Percentiles rank a stretch among this genome's conserved stretches.
phyloP scores from a whole-genome alignment of 2,113 vertebrate genomes.

The Psammodynastes pulverulentus region DNA sequence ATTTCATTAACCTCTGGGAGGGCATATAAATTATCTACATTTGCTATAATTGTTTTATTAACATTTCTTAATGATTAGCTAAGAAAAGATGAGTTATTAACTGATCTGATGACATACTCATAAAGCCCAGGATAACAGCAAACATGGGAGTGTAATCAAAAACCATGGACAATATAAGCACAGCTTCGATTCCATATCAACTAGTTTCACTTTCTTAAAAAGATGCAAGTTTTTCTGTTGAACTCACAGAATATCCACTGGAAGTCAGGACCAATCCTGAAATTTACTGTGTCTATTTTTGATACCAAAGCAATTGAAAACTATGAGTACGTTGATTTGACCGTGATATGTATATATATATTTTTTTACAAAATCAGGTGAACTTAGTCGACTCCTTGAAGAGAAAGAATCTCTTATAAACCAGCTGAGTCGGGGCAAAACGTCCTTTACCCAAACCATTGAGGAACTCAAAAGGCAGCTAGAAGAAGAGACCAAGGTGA shows the following conservation, averaged over 20 bases:
- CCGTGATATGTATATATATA: not conserved
- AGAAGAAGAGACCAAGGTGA: slow-evolving; percentile 91
- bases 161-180: not conserved
- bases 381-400: slow-evolving; percentile 83
- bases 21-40: not conserved
- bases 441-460: slow-evolving; percentile 78
- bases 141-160: not conserved
- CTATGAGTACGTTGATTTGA: not conserved
- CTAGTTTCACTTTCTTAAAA: not conserved
- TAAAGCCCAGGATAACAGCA: not conserved
- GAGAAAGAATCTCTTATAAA: slow-evolving; percentile 85
- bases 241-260: too few relatives aligned
- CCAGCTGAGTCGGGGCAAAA: slow-evolving; percentile 86
- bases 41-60: not conserved
- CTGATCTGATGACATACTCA: not conserved
- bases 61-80: not conserved
- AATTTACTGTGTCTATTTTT: not conserved
- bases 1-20: not conserved
- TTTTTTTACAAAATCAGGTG: slow-evolving; percentile 68
- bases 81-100: not conserved
- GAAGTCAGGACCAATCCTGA: not conserved
- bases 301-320: not conserved
- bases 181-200: not conserved
- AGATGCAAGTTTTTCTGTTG: not conserved
- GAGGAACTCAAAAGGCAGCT: slow-evolving; percentile 91